Evolutionary conservation across 2,888 invertebrate genomes (phyloP), one percentile per base, ranked within the genome.

Genomic region (Andrena bicolor): DNA sequence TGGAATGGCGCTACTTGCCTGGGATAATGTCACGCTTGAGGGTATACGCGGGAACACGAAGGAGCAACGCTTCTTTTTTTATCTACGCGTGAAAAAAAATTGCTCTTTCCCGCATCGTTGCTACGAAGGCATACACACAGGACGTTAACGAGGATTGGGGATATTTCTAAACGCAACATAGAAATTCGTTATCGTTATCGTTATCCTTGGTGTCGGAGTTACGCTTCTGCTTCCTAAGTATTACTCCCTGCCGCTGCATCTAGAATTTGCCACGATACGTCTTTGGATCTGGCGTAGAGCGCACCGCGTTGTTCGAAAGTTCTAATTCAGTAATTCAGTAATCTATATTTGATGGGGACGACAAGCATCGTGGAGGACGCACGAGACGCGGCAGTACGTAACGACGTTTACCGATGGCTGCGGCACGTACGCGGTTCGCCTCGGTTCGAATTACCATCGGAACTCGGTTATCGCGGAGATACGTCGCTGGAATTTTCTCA

Each of bases 1-100:
- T 53, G 63, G 72, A 64, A 73, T 7, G n/a, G 20, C 41, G 32
- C 28, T 32, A n/a, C 49, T 71, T 16, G 51, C 16, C 30, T 71
- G 60, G 30, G 6, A 49, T 70, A 60, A 28, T 41, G 13, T 41
- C 41, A 41, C 13, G 41, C 41, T 41, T 13, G 3, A 41, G 3
- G 41, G 13, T 41, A 28, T 28, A 2, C n/a, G n/a, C 4, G 2
- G 4, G 28, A 8, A 30, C 7, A 65, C 16, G n/a, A 4, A 58
- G n/a, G n/a, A 70, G 28, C 41, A 6, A 41, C 26, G 13, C 8
- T 58, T 58, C 8, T 49, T 30, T 4, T 20, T 10, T 8, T 10
- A 10, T 30, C n/a, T 26, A 6, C 16, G 16, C 16, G 65, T n/a
- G 48, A 65, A 48, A 26, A 10, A 10, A 26, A 48, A 64, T 28